A percentile compares a stretch with the other conserved stretches of the same genome.
Evolutionary conservation across 2,888 invertebrate species (phyloP).

Genomic region (Alentia gelatinosa): DNA sequence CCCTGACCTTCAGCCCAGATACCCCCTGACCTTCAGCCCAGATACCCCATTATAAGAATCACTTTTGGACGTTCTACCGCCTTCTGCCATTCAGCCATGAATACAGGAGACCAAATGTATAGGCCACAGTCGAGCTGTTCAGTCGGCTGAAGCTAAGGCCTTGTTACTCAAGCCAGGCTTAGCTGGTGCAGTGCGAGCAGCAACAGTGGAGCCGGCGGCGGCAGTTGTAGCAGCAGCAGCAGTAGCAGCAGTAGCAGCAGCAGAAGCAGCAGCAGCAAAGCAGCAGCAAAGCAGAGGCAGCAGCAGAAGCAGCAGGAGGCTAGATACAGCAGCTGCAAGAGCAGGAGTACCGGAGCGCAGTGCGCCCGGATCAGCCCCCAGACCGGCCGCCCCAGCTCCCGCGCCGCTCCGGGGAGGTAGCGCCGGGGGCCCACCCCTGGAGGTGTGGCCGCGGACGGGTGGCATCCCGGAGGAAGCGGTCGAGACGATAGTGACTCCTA

Average conservation of each 20-base stretch:
- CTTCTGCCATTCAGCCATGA: no score
- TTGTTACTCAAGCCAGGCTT: no score
- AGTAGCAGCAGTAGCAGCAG: background rate
- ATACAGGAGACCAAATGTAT: no score
- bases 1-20: no score
- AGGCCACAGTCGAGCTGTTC: no score
- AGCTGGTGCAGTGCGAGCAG: no score
- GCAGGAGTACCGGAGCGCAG: background rate
- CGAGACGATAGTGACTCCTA: background rate
- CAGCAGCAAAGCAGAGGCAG: background rate
- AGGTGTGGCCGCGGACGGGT: background rate
- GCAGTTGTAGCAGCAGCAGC: background rate
- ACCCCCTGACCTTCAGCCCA: no score
- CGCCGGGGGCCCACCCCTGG: background rate
- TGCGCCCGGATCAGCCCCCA: background rate
- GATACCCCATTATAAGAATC: no score
- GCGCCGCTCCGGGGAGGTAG: background rate
- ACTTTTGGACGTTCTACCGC: no score
- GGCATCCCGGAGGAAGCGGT: background rate
- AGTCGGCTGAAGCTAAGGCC: no score
- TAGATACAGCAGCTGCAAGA: background rate
- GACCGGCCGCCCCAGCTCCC: background rate
- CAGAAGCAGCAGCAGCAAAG: background rate
- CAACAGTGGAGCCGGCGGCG: no score
- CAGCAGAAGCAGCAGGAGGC: background rate